Evolutionary conservation across 2,888 invertebrate genomes (phyloP).

Genomic region (Erebia epiphron): DNA sequence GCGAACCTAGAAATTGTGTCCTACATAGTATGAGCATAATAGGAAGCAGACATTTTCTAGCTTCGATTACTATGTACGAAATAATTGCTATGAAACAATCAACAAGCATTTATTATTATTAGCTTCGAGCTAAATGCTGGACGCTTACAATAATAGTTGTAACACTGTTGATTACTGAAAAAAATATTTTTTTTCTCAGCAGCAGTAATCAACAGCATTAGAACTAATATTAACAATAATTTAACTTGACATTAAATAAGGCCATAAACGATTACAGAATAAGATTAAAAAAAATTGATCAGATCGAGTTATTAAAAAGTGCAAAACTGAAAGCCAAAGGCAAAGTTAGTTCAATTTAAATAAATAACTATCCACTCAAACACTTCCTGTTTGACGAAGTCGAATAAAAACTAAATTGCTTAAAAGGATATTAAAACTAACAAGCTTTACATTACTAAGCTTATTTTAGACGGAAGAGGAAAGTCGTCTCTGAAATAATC

Average conservation of each 20-base stretch:
- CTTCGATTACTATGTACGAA: too few species aligned
- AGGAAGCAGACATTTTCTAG: too few species aligned
- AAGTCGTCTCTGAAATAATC: slow-evolving; percentile 72
- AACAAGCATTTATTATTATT: neutral
- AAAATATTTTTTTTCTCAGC: too few species aligned
- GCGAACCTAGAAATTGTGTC: too few species aligned
- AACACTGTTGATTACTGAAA: too few species aligned
- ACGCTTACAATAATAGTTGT: too few species aligned
- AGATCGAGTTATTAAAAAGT: neutral
- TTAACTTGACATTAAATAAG: too few species aligned
- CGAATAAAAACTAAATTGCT: slow-evolving; percentile 32
- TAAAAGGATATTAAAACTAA: slow-evolving; percentile 44
- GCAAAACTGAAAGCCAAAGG: neutral
- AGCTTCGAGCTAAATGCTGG: neutral
- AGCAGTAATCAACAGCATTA: too few species aligned
- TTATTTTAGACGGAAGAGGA: slow-evolving; percentile 65
- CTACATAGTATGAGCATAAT: too few species aligned
- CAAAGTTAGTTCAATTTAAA: slow-evolving; percentile 1
- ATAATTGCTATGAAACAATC: neutral
- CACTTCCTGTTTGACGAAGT: slow-evolving; percentile 24
- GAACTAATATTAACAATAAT: too few species aligned
- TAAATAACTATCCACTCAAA: slow-evolving; percentile 13
- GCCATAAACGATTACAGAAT: too few species aligned
- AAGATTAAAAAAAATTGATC: too few species aligned
- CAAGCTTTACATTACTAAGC: slow-evolving; percentile 50